Percentiles rank a stretch among this genome's conserved stretches.
These are phyloP conservation scores for Acanthurus leucopareius DNA, from an alignment of 2,797 vertebrate genomes.

Conservation along the genomic window DNA sequence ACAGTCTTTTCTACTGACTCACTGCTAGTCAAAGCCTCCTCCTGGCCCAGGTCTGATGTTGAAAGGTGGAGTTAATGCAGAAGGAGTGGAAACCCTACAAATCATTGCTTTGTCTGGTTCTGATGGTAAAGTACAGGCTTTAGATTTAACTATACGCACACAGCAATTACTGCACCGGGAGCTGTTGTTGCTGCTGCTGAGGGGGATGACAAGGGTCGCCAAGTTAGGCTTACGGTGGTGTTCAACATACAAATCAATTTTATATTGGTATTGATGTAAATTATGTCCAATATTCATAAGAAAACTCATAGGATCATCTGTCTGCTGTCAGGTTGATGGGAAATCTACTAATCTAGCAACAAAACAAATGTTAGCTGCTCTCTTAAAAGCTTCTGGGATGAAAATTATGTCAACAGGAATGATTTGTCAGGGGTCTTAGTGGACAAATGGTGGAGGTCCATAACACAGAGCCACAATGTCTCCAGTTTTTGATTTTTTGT, in stretches of 20 bases:
- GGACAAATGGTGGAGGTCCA: too few relatives aligned
- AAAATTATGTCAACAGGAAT: too few relatives aligned
- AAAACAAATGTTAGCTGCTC: too few relatives aligned
- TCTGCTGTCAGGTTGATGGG: too few relatives aligned
- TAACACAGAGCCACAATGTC: fast-evolving
- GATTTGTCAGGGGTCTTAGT: too few relatives aligned
- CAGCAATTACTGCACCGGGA: conserved; percentile 55
- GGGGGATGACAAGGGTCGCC: neutral
- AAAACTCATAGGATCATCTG: too few relatives aligned
- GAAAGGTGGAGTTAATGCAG: conserved; percentile 55
- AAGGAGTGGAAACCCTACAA: conserved; percentile 56
- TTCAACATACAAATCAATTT: too few relatives aligned
- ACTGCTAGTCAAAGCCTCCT: conserved; percentile 32
- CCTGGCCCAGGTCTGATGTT: conserved; percentile 48
- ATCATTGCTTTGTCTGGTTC: conserved; percentile 68
- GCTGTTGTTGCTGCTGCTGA: conserved; percentile 10
- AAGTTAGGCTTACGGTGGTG: neutral
- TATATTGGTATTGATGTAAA: too few relatives aligned
- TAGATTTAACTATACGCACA: conserved; percentile 43
- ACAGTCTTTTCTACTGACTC: conserved; percentile 63
- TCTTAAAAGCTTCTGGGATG: too few relatives aligned
- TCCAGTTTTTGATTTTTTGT: neutral
- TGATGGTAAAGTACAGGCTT: conserved; percentile 69
- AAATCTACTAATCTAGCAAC: too few relatives aligned
- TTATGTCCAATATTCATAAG: too few relatives aligned